phyloP scores from a whole-genome alignment of 2,888 invertebrate species.

The Anorthoa munda region DNA sequence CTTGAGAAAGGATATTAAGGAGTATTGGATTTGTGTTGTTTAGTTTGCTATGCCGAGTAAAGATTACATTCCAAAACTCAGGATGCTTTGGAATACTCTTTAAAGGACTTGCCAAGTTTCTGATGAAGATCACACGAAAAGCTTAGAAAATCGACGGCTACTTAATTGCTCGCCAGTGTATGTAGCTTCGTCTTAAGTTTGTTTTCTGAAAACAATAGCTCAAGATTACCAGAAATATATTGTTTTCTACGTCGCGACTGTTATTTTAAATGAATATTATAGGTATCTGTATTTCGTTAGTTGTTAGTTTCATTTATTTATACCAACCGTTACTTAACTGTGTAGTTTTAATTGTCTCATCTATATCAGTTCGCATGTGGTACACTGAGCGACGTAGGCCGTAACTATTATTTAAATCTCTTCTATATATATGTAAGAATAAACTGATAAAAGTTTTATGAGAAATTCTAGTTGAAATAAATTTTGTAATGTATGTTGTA shows the following conservation, averaged over 20 bases:
- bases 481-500: constrained; percentile 82
- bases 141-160: constrained; percentile 57
- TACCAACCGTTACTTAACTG: constrained; percentile 79
- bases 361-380: constrained; percentile 63
- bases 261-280: constrained; percentile 64
- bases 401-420: constrained; percentile 64
- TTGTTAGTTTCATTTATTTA: constrained; percentile 66
- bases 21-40: constrained; percentile 40
- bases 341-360: constrained; percentile 73
- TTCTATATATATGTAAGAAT: constrained; percentile 72
- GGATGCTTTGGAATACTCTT: constrained; percentile 51
- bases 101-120: constrained; percentile 50
- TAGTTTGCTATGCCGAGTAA: constrained; percentile 52
- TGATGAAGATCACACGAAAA: constrained; percentile 44
- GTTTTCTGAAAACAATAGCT: constrained; percentile 61
- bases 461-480: constrained; percentile 86
- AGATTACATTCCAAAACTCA: constrained; percentile 55
- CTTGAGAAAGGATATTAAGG: constrained; percentile 27
- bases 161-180: constrained; percentile 54
- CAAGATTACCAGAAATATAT: constrained; percentile 66
- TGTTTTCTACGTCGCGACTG: constrained; percentile 64
- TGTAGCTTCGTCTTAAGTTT: constrained; percentile 55
- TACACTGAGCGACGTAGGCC: constrained; percentile 62
- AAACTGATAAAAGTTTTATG: constrained; percentile 81
- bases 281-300: constrained; percentile 63